phyloP scores from a whole-genome alignment of 2,888 invertebrate genomes.

The Xylocampa areola region DNA sequence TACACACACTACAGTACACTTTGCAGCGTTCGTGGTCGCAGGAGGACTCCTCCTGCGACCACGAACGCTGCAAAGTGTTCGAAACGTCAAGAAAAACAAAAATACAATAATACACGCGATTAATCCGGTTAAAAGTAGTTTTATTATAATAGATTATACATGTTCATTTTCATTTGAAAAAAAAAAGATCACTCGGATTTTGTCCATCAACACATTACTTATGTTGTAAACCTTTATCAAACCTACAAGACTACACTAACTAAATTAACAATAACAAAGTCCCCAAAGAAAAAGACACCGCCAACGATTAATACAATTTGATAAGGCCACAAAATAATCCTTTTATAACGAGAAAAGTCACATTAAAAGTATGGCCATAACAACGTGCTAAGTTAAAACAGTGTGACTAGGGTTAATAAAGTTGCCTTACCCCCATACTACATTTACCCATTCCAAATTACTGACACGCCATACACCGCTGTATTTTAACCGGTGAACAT shows the following conservation, averaged over 20 bases:
- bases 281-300: conserved; percentile 59
- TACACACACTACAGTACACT: too few species aligned
- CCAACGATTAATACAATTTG: conserved; percentile 46
- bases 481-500: conserved; percentile 33
- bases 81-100: too few species aligned
- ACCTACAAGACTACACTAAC: conserved; percentile 17
- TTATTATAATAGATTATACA: too few species aligned
- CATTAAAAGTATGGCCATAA: conserved; percentile 51
- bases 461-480: conserved; percentile 49
- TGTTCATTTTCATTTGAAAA: too few species aligned
- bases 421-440: conserved; percentile 26
- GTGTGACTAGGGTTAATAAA: conserved; percentile 56
- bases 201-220: conserved; percentile 13
- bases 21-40: too few species aligned
- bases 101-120: too few species aligned
- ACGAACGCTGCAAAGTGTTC: too few species aligned
- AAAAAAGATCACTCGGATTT: not conserved
- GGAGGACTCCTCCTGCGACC: too few species aligned
- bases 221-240: conserved; percentile 1
- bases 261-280: conserved; percentile 20
- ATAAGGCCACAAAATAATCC: conserved; percentile 46
- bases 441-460: conserved; percentile 48
- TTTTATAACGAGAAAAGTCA: conserved; percentile 52
- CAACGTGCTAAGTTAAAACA: conserved; percentile 53
- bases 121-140: too few species aligned